Evolutionary conservation across 2,113 vertebrate species (phyloP), one percentile per base, ranked within the genome.

Genomic region (Oncorhynchus masou): DNA sequence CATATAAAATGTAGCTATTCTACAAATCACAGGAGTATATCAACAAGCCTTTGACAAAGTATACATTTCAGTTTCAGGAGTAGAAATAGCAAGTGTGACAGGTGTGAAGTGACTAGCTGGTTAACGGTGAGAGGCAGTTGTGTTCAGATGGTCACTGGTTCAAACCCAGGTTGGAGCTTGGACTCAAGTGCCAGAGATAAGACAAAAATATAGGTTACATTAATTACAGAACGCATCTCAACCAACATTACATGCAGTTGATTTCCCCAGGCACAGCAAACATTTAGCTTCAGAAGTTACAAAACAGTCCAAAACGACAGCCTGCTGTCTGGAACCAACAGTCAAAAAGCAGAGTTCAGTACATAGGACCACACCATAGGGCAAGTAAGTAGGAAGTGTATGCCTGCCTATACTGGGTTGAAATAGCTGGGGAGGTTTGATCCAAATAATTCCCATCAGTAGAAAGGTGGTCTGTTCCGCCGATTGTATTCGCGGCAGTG

Each of bases 251-350:
- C 5, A 19, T 19, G 13, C 20, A 20, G 22, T n/a, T 11, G 60
- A 74, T 64, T 81, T 80, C 39, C 39, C 77, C 34, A n/a, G 70
- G 78, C 16, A 64, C 71, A 22, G 70, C 22, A 20, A 13, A 69
- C 74, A 20, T 45, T 59, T 27, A 57, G 2, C 51, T 16, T 57
- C 15, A 19, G 51, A 16, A 19, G 51, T 57, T 57, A 57, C 34
- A 39, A 11, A 27, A 27, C 27, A 27, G 27, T 27, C 27, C 27
- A 27, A 27, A 45, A 45, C 9, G 9, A 57, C 3, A 6, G 16
- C 54, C 54, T 45, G 39, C 39, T 45, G 39, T 45, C 54, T 57
- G 39, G 51, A 45, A 20, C 39, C 60, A 1, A 24, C 12, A 13
- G 27, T 29, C 54, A 29, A 34, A 13, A 39, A 34, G 74, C 54